These are phyloP conservation scores for Sylvilagus floridanus DNA, from an alignment of 2,797 vertebrate genomes.

Conservation along the genomic window DNA sequence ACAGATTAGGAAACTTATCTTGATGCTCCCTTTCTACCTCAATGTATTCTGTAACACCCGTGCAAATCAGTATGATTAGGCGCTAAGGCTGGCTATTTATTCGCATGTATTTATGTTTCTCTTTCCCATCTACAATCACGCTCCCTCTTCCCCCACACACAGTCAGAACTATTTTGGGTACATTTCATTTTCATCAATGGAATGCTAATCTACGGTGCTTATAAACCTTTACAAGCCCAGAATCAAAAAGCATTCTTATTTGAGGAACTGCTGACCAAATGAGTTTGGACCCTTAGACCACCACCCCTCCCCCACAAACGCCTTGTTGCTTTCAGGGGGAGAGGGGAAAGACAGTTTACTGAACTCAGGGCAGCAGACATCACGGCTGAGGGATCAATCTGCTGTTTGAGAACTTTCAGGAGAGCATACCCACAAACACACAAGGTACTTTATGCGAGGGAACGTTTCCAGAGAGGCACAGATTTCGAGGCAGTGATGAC, in stretches of 20 bases:
- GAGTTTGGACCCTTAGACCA: not conserved
- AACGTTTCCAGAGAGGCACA: not conserved
- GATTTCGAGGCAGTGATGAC: constrained; percentile 41
- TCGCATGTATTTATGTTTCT: constrained; percentile 42
- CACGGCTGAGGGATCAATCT: not conserved
- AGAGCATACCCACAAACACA: constrained; percentile 34
- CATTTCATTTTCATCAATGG: constrained; percentile 71
- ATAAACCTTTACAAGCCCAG: constrained; percentile 15
- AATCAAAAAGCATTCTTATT: not conserved
- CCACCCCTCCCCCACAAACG: not conserved
- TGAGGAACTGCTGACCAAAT: constrained; percentile 41
- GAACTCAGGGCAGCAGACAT: not conserved
- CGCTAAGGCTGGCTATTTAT: constrained; percentile 40
- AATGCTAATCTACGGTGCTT: constrained; percentile 39
- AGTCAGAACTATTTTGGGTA: constrained; percentile 46
- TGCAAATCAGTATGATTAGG: constrained; percentile 66
- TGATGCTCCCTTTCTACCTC: not conserved
- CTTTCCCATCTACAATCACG: constrained; percentile 35
- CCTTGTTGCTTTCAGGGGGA: constrained; percentile 32
- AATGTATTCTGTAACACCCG: not conserved
- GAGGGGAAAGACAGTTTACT: constrained; percentile 24
- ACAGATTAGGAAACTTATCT: not conserved
- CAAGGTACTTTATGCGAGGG: constrained; percentile 36
- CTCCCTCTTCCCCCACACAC: not conserved
- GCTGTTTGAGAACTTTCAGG: constrained; percentile 66